Evolutionary conservation across 2,888 invertebrate genomes (phyloP).

Genomic region (Lamproptera curius): DNA sequence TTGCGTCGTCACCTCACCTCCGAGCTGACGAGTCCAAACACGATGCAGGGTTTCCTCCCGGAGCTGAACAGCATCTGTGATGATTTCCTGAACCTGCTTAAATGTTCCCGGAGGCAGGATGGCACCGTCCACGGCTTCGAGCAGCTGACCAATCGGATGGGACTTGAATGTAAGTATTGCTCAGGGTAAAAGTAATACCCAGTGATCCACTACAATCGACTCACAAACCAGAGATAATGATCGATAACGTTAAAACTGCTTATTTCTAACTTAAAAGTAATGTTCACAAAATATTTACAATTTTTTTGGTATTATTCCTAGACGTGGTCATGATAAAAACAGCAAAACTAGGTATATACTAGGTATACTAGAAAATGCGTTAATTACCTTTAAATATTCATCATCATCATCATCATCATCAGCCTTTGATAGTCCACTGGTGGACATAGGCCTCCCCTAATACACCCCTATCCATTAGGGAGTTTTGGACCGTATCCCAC

Average conservation of each 20-base stretch:
- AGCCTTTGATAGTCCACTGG: no score
- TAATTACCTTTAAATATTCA: no score
- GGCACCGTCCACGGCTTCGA: constrained; percentile 81
- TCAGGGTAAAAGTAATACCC: no score
- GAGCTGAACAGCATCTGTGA: constrained; percentile 86
- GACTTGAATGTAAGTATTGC: constrained; percentile 87
- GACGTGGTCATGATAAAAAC: not conserved
- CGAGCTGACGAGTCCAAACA: constrained; percentile 86
- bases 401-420: no score
- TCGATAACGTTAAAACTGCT: not conserved
- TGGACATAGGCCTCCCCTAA: no score
- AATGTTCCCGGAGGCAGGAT: constrained; percentile 67
- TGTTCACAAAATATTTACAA: not conserved
- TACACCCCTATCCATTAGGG: no score
- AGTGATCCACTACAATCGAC: not conserved
- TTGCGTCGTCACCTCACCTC: constrained; percentile 85
- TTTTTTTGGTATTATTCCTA: not conserved
- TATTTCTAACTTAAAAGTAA: not conserved
- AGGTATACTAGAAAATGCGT: no score
- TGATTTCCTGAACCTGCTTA: constrained; percentile 85
- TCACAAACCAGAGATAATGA: not conserved
- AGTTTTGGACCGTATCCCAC: no score
- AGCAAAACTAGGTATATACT: not conserved
- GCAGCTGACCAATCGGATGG: constrained; percentile 86
- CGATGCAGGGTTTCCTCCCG: constrained; percentile 86